Percentiles rank a stretch among this genome's conserved stretches.
These are phyloP conservation scores for Drosophila bipectinata DNA, from an alignment of 1,140 invertebrate species.

Conservation along the genomic window DNA sequence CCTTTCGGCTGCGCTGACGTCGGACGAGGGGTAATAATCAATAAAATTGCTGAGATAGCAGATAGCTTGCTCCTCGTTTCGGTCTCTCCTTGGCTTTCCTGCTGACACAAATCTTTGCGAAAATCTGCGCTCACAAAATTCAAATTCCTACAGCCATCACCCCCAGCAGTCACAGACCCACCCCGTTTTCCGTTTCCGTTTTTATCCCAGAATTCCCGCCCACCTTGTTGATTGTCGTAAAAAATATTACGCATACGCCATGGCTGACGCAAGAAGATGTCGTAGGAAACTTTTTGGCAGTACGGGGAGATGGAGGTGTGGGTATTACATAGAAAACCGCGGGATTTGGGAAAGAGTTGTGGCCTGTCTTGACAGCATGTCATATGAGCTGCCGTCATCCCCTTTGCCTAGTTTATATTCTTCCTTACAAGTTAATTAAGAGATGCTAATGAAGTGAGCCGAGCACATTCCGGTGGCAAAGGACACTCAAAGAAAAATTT, in stretches of 20 bases:
- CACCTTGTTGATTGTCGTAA: slow-evolving; percentile 66
- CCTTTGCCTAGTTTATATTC: slow-evolving; percentile 16
- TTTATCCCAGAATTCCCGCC: not conserved
- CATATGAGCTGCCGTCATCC: slow-evolving; percentile 10
- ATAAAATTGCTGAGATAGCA: slow-evolving; percentile 74
- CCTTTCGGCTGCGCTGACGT: slow-evolving; percentile 5
- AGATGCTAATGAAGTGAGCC: slow-evolving; percentile 72
- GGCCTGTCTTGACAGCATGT: slow-evolving; percentile 48
- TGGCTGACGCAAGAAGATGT: slow-evolving; percentile 58
- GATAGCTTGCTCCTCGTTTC: slow-evolving; percentile 8
- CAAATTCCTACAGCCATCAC: slow-evolving; percentile 26
- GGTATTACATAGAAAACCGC: slow-evolving; percentile 43
- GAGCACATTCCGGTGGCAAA: not conserved
- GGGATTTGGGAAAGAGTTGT: slow-evolving; percentile 55
- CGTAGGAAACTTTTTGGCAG: slow-evolving; percentile 24
- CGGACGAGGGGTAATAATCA: slow-evolving; percentile 57
- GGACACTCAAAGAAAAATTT: not conserved
- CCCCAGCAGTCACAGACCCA: not conserved
- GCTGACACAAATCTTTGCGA: slow-evolving; percentile 73
- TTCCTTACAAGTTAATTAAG: slow-evolving; percentile 71
- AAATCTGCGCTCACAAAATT: slow-evolving; percentile 64
- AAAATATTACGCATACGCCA: slow-evolving; percentile 80
- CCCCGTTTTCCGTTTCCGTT: slow-evolving; percentile 4
- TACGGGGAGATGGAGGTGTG: slow-evolving; percentile 10
- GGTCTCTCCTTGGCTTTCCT: slow-evolving; percentile 40